Evolutionary conservation across 1,140 invertebrate species (phyloP), one percentile per base, ranked within the genome.

Genomic region (Atta colombica): DNA sequence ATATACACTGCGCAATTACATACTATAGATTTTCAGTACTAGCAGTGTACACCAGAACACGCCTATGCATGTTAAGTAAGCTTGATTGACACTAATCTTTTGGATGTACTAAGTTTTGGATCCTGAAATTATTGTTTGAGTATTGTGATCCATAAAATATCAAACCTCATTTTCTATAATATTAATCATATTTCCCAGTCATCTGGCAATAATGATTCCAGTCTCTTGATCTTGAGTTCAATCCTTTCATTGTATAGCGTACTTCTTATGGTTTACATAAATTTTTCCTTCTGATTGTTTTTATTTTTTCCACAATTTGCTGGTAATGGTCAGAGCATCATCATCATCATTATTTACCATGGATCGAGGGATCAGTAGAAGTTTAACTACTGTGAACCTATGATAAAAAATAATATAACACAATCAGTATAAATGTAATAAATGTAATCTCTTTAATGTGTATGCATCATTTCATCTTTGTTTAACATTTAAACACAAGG

Each of bases 171-270:
- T 98, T 91, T 98, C 98, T 0, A 99, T 21, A 21, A 21, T 21
- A 21, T 99, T 89, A 98, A 97, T 28, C 99, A 95, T 93, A 99
- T 99, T 96, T 99, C 99, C 99, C 99, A 99, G 21, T 99, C 99
- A 58, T 98, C 97, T 2, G 99, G 99, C 87, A 99, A 95, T 6
- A 98, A 98, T 65, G 98, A 97, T 96, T 25, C 97, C 96, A 89
- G 97, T 97, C 90, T 98, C 96, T 90, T 96, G 95, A 39, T 99
- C 99, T 96, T 99, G 99, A 0, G 99, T 99, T 89, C 99, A 95
- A 96, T 99, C 99, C 94, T 99, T 99, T 99, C 99, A 99, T 94
- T 99, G 99, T 6, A 99, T 99, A 28, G 99, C 99, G 92, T 99
- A 97, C 96, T 99, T 99, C 94, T 99, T 99, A 95, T 99, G 99